A percentile compares a stretch with the other conserved stretches of the same genome.
Evolutionary conservation across 2,113 vertebrate genomes (phyloP).

Genomic region (Eublepharis macularius): DNA sequence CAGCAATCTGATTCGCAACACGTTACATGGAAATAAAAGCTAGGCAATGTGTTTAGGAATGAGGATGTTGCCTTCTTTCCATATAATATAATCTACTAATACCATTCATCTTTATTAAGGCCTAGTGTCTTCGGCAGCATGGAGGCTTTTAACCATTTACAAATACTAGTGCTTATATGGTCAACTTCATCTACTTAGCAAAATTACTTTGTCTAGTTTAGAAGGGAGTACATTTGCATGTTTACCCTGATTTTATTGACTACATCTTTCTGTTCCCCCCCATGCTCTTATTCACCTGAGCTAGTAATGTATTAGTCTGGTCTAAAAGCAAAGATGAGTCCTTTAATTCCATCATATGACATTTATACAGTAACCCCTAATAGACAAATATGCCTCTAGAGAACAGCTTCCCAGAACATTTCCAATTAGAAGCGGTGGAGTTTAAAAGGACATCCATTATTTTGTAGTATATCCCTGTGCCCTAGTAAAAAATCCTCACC

Average conservation of each 20-base stretch:
- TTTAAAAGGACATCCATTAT: neutral
- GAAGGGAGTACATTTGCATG: neutral
- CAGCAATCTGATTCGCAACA: neutral
- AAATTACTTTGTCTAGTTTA: neutral
- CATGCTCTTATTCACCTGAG: neutral
- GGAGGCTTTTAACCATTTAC: neutral
- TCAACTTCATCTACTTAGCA: neutral
- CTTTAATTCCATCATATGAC: slow-evolving; percentile 1
- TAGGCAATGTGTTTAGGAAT: neutral
- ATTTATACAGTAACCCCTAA: slow-evolving; percentile 11
- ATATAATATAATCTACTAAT: neutral
- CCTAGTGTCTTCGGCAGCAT: neutral
- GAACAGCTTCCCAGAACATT: slow-evolving; percentile 8
- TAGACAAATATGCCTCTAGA: neutral
- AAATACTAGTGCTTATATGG: neutral
- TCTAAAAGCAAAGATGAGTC: slow-evolving; percentile 14
- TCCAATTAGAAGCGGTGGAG: slow-evolving; percentile 2
- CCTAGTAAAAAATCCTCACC: slow-evolving; percentile 21
- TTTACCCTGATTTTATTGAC: neutral
- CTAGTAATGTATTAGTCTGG: neutral
- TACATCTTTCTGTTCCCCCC: neutral
- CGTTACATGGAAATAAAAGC: neutral
- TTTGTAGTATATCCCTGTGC: neutral
- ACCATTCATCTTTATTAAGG: neutral
- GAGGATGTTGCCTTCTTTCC: neutral